phyloP scores from a whole-genome alignment of 2,797 vertebrate genomes.

The Acipenser transmontanus region DNA sequence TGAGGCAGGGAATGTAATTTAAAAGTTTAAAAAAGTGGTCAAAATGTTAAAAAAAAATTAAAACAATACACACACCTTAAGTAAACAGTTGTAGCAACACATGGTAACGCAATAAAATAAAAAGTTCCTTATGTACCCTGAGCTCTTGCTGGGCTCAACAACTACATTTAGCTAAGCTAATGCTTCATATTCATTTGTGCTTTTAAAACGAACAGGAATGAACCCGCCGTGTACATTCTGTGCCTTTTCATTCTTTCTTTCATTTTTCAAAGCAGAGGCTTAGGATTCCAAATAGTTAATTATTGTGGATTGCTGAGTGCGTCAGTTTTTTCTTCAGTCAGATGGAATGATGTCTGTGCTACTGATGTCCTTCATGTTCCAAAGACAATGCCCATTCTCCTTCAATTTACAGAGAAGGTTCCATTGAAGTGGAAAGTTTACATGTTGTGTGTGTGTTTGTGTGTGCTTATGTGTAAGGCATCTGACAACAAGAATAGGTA shows the following conservation, averaged over 20 bases:
- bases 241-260: not conserved
- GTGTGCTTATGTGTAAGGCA: not conserved
- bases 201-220: not conserved
- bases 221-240: not conserved
- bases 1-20: no score
- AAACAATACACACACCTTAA: no score
- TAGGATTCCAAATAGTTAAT: not conserved
- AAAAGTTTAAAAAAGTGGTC: no score
- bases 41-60: no score
- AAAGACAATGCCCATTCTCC: slow-evolving; percentile 1
- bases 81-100: no score
- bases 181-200: not conserved
- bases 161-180: no score
- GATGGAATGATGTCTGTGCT: not conserved
- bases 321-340: not conserved
- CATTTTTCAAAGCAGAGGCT: not conserved
- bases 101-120: no score
- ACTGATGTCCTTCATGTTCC: slow-evolving; percentile 7
- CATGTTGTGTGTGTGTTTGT: slow-evolving; percentile 1
- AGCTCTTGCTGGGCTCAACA: no score
- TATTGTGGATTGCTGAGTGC: not conserved
- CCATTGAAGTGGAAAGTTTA: slow-evolving; percentile 9
- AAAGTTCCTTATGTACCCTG: no score
- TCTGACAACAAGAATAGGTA: not conserved
- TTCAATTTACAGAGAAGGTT: slow-evolving; percentile 8